Conservation (phyloP, 2,888 invertebrate species). For the Phymatocera aterrima region DNA sequence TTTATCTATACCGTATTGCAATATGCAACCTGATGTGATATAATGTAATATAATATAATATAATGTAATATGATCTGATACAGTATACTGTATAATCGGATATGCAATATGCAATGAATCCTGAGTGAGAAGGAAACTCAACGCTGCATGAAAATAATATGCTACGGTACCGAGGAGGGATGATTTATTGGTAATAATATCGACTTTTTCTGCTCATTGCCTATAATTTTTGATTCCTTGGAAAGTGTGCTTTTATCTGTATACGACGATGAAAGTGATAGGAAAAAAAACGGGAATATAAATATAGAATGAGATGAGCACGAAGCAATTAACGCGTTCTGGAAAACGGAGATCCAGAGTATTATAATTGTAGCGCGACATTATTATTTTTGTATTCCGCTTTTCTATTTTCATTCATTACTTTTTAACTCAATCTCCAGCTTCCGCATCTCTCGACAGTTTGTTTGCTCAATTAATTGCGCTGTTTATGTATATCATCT, state of each 20-base stretch:
- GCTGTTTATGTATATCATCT: too few species aligned
- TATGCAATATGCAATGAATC: background rate
- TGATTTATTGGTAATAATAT: background rate
- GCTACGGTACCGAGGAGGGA: background rate
- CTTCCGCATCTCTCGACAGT: background rate
- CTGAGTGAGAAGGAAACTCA: background rate
- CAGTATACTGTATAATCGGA: background rate
- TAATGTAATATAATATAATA: too few species aligned
- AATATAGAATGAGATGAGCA: background rate
- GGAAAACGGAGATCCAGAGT: background rate
- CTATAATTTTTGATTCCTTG: too few species aligned
- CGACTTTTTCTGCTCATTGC: background rate
- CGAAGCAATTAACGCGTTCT: background rate
- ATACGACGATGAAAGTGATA: too few species aligned
- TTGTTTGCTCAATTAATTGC: constrained; percentile 23
- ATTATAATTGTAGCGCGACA: constrained; percentile 19
- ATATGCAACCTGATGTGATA: too few species aligned
- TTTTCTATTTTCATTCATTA: background rate
- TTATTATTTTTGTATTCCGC: background rate
- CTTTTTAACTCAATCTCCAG: constrained; percentile 17
- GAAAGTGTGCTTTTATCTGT: too few species aligned
- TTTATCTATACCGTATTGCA: too few species aligned
- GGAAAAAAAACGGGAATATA: background rate
- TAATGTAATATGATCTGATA: too few species aligned
- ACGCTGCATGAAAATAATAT: background rate